phyloP scores from a whole-genome alignment of 2,888 invertebrate species.

The Troglohyphantes excavatus region DNA sequence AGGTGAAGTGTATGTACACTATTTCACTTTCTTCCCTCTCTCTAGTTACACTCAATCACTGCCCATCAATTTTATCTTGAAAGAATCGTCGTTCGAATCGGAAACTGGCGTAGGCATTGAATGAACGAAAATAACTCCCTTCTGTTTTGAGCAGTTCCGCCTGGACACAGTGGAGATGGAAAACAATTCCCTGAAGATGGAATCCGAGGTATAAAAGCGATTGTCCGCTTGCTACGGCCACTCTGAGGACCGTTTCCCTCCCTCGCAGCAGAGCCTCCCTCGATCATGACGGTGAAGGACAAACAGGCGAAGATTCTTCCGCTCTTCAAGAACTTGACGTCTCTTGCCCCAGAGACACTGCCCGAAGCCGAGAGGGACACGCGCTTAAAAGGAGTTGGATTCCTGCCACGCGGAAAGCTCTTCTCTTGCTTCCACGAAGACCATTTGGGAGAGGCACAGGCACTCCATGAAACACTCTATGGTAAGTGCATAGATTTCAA shows the following conservation, averaged over 20 bases:
- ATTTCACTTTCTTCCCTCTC: too few relatives aligned
- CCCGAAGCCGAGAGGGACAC: constrained; percentile 55
- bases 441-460: constrained; percentile 86
- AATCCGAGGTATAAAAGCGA: constrained; percentile 45
- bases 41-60: too few relatives aligned
- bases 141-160: constrained; percentile 14
- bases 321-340: constrained; percentile 68
- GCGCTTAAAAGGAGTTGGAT: constrained; percentile 63
- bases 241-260: constrained; percentile 47
- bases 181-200: constrained; percentile 64
- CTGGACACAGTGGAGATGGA: too few relatives aligned
- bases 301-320: constrained; percentile 64
- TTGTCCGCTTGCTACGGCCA: constrained; percentile 21
- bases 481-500: constrained; percentile 47
- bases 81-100: too few relatives aligned
- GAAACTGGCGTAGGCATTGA: constrained; percentile 34
- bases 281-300: constrained; percentile 69
- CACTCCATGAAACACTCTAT: constrained; percentile 85
- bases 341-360: constrained; percentile 56
- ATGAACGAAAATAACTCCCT: too few relatives aligned
- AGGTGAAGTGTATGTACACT: too few relatives aligned
- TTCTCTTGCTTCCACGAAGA: constrained; percentile 87
- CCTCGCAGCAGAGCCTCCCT: background rate
- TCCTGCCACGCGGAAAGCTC: constrained; percentile 85
- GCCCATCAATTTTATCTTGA: too few relatives aligned